Evolutionary conservation across 2,888 invertebrate species (phyloP).

Genomic region (Agrilus biguttatus): DNA sequence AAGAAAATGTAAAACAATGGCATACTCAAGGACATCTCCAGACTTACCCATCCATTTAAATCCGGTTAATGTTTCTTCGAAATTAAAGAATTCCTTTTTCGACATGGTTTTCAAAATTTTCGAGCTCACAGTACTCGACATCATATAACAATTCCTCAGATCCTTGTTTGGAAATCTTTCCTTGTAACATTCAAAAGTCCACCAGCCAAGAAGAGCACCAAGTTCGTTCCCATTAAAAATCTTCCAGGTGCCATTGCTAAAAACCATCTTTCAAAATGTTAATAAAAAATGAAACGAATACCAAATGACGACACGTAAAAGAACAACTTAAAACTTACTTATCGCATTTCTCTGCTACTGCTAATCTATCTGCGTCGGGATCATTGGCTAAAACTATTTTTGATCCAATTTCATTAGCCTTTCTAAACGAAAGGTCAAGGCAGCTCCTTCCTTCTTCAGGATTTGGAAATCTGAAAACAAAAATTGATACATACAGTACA

Average conservation of each 20-base stretch:
- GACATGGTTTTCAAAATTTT: constrained; percentile 81
- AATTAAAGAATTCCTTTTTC: constrained; percentile 59
- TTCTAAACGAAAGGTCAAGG: constrained; percentile 46
- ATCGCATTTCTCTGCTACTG: constrained; percentile 71
- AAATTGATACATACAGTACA: not conserved
- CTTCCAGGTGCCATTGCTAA: constrained; percentile 58
- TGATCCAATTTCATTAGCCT: constrained; percentile 57
- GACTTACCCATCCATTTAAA: constrained; percentile 98
- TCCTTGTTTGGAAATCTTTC: constrained; percentile 32
- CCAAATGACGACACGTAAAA: not conserved
- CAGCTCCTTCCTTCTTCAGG: constrained; percentile 83
- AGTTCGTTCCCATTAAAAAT: constrained; percentile 92
- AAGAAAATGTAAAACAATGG: too few species aligned
- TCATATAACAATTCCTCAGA: constrained; percentile 56
- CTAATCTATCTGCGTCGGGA: constrained; percentile 94
- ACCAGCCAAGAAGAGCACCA: constrained; percentile 90
- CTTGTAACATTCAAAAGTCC: constrained; percentile 56
- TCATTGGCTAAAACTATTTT: constrained; percentile 87
- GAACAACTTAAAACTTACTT: constrained; percentile 30
- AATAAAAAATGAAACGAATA: not conserved
- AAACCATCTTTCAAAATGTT: constrained; percentile 6
- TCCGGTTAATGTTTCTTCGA: constrained; percentile 86
- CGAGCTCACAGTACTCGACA: constrained; percentile 93
- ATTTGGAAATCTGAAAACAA: constrained; percentile 63
- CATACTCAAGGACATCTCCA: too few species aligned